These are phyloP conservation scores for Strigamia crassipes DNA, from an alignment of 2,888 invertebrate species.

Conservation along the genomic window DNA sequence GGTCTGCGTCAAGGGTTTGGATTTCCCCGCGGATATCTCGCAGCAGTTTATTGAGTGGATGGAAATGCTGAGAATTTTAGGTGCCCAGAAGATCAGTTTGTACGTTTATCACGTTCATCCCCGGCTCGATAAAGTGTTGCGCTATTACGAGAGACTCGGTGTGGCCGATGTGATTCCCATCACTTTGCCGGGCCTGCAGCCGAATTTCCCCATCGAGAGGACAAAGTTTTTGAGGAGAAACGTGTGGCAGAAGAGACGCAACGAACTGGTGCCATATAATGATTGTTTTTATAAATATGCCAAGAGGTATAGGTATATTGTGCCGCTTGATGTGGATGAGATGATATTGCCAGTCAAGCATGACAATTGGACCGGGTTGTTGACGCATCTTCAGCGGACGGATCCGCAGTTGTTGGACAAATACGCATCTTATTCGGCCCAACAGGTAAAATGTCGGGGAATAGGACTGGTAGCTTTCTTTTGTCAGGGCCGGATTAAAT, in stretches of 20 bases:
- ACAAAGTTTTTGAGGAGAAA: constrained; percentile 60
- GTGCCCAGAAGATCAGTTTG: constrained; percentile 69
- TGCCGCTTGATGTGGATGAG: constrained; percentile 76
- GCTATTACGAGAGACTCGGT: constrained; percentile 64
- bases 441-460: constrained; percentile 44
- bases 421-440: constrained; percentile 66
- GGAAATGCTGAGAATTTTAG: constrained; percentile 70
- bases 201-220: constrained; percentile 59
- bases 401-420: constrained; percentile 57
- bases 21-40: constrained; percentile 69
- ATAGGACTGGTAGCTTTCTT: too few species aligned
- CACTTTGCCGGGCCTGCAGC: constrained; percentile 64
- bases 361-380: constrained; percentile 66
- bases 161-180: constrained; percentile 63
- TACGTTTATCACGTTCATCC: constrained; percentile 68
- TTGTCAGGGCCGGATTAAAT: too few species aligned
- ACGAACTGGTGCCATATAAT: constrained; percentile 76
- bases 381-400: constrained; percentile 62
- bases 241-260: constrained; percentile 71
- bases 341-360: constrained; percentile 70
- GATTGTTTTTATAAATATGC: constrained; percentile 77
- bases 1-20: constrained; percentile 74
- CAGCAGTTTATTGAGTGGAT: constrained; percentile 72
- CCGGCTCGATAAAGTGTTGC: constrained; percentile 64
- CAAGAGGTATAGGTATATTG: constrained; percentile 66